Percentiles rank a stretch among this genome's conserved stretches.
These are phyloP conservation scores for Australoheros scitulus DNA, from an alignment of 2,113 vertebrate genomes.

Conservation along the genomic window DNA sequence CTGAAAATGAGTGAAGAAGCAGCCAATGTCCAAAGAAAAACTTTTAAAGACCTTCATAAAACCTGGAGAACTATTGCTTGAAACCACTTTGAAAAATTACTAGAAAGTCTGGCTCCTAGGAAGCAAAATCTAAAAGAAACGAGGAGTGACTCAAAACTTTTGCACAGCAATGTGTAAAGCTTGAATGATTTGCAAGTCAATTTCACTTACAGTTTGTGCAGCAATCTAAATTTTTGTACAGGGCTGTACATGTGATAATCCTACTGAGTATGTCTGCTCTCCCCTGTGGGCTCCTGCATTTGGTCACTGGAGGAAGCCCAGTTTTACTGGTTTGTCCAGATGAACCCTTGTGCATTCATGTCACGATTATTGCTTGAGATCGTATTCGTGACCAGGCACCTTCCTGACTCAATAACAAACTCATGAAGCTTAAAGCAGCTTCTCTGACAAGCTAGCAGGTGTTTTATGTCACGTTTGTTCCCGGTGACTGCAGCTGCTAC, in stretches of 20 bases:
- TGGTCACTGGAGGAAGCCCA: background rate
- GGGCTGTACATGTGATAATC: background rate
- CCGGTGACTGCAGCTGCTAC: background rate
- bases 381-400: background rate
- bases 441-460: background rate
- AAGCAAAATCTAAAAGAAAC: background rate
- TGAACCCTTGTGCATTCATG: background rate
- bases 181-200: background rate
- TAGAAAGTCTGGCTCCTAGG: background rate
- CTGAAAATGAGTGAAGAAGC: background rate
- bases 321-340: background rate
- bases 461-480: slow-evolving; percentile 15
- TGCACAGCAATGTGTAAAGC: background rate
- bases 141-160: background rate
- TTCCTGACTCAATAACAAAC: background rate
- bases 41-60: no score
- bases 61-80: no score
- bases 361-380: background rate
- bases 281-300: background rate
- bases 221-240: background rate
- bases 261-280: background rate
- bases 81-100: no score
- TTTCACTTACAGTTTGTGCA: background rate
- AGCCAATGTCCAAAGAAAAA: no score
- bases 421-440: slow-evolving; percentile 3